Evolutionary conservation across 2,797 vertebrate species (phyloP), one percentile per base, ranked within the genome.

Genomic region (Nyctalus aviator): DNA sequence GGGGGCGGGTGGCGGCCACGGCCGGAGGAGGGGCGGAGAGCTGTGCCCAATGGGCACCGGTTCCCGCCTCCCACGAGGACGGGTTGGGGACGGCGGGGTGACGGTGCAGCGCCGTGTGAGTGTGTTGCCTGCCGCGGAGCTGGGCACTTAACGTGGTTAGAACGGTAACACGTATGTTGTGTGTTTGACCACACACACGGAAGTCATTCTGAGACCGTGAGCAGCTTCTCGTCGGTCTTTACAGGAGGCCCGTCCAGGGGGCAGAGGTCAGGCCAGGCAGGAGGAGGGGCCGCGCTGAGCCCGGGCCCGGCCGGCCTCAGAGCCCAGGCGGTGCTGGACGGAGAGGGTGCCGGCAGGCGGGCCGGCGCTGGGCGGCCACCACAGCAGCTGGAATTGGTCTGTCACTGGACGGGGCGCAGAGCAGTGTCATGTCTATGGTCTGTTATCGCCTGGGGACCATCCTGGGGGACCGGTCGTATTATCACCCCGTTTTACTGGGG

Each of bases 251-350:
- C 0, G 0, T 2, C 0, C 9, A 53, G 48, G 4, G n/a, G 62
- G 30, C 76, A 41, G 53, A 59, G 55, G 53, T 73, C 27, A 37
- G 69, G 57, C 11, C 57, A 30, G 1, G 41, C 55, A 9, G 1
- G n/a, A n/a, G 41, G 27, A 46, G 30, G 25, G 17, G 27, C n/a
- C 12, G 8, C 12, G 0, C 25, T 12, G 73, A 79, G 78, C 14
- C 15, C 3, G 20, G 13, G 23, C 18, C 62, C 14, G 10, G 44
- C 44, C 3, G 6, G 20, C 18, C 73, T 20, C n/a, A 6, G 14
- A 9, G 8, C 12, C 2, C 14, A 41, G 23, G 25, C 1, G 41
- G n/a, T 1, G 3, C 37, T 68, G 0, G 5, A 0, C 0, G 18
- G 13, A 20, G 55, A 25, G 71, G 0, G 2, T n/a, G 27, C 7